Base-by-base conservation (phyloP, 2,888 invertebrate species). In the Anoncus sp. region DNA sequence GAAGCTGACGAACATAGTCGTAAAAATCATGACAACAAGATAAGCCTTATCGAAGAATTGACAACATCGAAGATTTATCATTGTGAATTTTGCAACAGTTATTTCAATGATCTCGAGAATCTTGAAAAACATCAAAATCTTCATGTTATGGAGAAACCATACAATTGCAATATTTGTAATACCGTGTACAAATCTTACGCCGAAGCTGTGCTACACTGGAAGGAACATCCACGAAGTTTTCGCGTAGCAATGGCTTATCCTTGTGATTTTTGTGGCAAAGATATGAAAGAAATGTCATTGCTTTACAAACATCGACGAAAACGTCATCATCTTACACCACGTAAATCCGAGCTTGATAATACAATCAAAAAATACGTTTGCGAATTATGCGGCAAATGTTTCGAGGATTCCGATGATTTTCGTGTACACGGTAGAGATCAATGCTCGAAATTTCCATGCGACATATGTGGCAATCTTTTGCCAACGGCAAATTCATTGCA, bases 71-170 rank as follows among this genome's bases (percentile, higher is more conserved):
- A 82, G 81, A 88, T 94, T 5, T 88, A 93, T 35, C 94, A 94
- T 84, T 94, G 94, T 79, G 94, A 94, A 86, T 94, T 93, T 83
- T 94, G 94, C 83, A 94, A 94, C 82, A 92, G 92, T 49, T 91
- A 93, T 0, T 94, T 93, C 82, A 92, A 92, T 0, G 93, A 94
- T 59, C 91, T 92, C 53, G 90, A 91, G 0, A 89, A 91, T 51
- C 84, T 94, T 35, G 84, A 92, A 12, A 83, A 84, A 40, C 93
- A 93, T 80, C 91, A 92, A 76, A 87, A 89, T 63, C 88, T 84
- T 18, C 93, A 93, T 76, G 89, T 91, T 1, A 91, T 92, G 6
- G 90, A 90, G 20, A 90, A 88, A 72, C 92, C 92, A 53, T 93
- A 92, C 80, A 90, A 89, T 60, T 93, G 92, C 76, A 88, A 92